Evolutionary conservation across 2,113 vertebrate genomes (phyloP).

Genomic region (Coregonus clupeaformis): DNA sequence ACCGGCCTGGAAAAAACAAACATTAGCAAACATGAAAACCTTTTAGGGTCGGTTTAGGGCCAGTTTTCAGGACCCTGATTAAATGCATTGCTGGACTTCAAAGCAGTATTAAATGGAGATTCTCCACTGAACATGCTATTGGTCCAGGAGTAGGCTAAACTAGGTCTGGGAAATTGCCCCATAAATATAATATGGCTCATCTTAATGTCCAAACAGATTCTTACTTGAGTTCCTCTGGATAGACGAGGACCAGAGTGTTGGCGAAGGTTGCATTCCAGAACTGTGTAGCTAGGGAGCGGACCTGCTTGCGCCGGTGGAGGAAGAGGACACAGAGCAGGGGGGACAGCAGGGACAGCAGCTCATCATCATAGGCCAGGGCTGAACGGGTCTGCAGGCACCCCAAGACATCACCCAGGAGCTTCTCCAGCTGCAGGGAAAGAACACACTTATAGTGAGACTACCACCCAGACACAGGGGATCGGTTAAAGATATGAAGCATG

Average conservation of each 20-base stretch:
- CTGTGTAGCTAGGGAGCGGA: conserved; percentile 72
- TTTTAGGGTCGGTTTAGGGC: no score
- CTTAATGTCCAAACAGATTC: background rate
- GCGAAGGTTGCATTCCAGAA: conserved; percentile 95
- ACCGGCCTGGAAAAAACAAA: conserved; percentile 68
- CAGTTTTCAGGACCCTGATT: no score
- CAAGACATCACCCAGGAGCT: conserved; percentile 80
- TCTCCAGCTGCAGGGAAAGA: conserved; percentile 80
- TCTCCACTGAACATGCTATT: no score
- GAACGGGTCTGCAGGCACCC: conserved; percentile 79
- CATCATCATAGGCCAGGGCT: conserved; percentile 69
- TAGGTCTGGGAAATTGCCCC: no score
- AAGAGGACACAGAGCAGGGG: conserved; percentile 81
- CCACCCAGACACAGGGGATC: background rate
- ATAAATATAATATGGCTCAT: no score
- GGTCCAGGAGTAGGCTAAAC: no score
- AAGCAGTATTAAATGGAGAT: background rate
- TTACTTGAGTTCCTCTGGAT: conserved; percentile 86
- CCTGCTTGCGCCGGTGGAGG: conserved; percentile 80
- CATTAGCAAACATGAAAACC: background rate
- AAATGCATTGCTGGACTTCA: background rate
- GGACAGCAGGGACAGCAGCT: conserved; percentile 79
- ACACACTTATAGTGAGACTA: background rate
- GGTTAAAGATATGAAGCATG: background rate
- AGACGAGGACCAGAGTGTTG: conserved; percentile 69